Evolutionary conservation across 2,888 invertebrate species (phyloP), one percentile per base, ranked within the genome.

Genomic region (Norana najaformis): DNA sequence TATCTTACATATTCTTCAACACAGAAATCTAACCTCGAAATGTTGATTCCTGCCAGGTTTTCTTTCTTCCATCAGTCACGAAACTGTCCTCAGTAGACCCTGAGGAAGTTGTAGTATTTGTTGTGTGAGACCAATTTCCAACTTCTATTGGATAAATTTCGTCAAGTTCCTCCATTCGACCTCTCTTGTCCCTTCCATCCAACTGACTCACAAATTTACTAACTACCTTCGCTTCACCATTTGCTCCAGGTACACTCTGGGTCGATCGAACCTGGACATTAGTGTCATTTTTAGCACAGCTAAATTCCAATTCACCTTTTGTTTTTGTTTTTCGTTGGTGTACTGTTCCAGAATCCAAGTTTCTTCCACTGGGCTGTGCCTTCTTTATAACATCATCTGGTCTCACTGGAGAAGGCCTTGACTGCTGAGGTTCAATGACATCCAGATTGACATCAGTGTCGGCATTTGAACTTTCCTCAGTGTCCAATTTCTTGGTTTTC

Each of bases 61-160:
- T 69, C 69, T 69, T 69, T 69, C 8, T 69, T 69, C 30, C 69
- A 69, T 69, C 69, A n/a, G 69, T 69, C 69, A n/a, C 69, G 69
- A 69, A 69, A 69, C n/a, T 69, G 30, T 30, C 30, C 69, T 69
- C 69, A 69, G 69, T 69, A n/a, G 69, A 69, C n/a, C 8, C 30
- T n/a, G 11, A 69, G 69, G 69, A 69, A 69, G 69, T 69, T 30
- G 4, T n/a, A 30, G 69, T n/a, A 69, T 69, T n/a, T n/a, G 69
- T n/a, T n/a, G 69, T 8, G n/a, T 69, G n/a, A 69, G 69, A 69
- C 69, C 69, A 69, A 69, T 69, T 69, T 69, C 69, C 69, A n/a
- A 69, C 69, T 69, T 69, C 69, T 69, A 69, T n/a, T n/a, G 69
- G 69, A 69, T 69, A 69, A 69, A 69, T 69, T 69, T 69, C 69